Base-by-base conservation (phyloP, 64 coral and sea anemone genomes). In the Pocillopora verrucosa region DNA sequence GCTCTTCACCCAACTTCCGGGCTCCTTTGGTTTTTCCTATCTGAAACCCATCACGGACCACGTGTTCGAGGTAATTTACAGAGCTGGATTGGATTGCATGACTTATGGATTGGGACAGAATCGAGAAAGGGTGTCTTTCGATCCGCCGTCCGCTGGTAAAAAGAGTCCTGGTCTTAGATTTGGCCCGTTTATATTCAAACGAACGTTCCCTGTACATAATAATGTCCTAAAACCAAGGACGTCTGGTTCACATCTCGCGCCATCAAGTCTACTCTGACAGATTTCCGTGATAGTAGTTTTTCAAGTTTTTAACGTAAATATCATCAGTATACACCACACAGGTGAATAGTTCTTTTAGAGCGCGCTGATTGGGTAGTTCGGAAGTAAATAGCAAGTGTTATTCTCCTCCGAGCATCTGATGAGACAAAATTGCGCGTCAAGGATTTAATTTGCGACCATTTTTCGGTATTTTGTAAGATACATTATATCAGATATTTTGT, bases 51-150 rank as follows among this genome's bases (percentile, higher is more conserved):
- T 90, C 36, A 56, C 91, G 79, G 82, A 56, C 11, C 91, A 91
- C 25, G 76, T 75, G 36, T 93, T 99, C 24, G 91, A 99, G 36
- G 83, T 99, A 34, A 89, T 99, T 57, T 99, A 99, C 65, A 87
- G 87, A 59, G 63, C 78, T 56, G 97, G 97, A 60, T 83, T 95
- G 12, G 77, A 86, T 26, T 99, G 97, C 61, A 76, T 72, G 24
- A 88, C 89, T 1, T 95, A 99, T 35, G 91, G 94, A 11, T 58
- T 99, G 58, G 97, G 97, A 1, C 97, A 99, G 76, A 90, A 99
- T 76, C 91, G 95, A 17, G 97, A 99, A 82, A 88, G 91, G 65
- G 69, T 99, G 58, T 68, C 75, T 0, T 99, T 99, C 70, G 70
- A 93, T 61, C 67, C 87, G 0, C 90, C 93, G n/a, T 83, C 76